Evolutionary conservation across 2,797 vertebrate species (phyloP).

Genomic region (Lepus townsendii): DNA sequence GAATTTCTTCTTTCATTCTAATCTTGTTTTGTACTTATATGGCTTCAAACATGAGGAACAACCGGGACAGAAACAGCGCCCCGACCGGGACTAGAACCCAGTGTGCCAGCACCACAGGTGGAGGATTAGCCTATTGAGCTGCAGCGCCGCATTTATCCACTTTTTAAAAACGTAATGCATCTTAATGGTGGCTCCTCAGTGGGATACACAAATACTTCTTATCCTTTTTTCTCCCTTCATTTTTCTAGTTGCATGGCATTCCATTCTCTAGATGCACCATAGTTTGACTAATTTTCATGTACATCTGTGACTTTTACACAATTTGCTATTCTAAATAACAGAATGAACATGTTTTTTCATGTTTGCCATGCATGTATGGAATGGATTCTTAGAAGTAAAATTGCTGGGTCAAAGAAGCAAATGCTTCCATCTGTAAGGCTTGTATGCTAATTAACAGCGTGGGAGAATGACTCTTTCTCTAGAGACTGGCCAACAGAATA

Average conservation of each 20-base stretch:
- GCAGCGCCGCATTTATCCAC: neutral
- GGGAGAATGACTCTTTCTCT: neutral
- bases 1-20: conserved; percentile 6
- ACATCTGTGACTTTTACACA: neutral
- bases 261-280: neutral
- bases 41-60: neutral
- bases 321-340: conserved; percentile 37
- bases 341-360: neutral
- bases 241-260: conserved; percentile 23
- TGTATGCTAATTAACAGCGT: neutral
- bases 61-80: too few relatives aligned
- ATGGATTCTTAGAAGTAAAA: neutral
- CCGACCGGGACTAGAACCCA: too few relatives aligned
- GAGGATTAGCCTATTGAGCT: too few relatives aligned
- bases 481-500: neutral
- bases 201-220: neutral
- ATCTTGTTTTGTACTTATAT: conserved; percentile 11
- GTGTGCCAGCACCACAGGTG: too few relatives aligned
- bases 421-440: neutral
- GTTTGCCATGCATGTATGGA: neutral
- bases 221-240: neutral
- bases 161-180: neutral
- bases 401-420: conserved; percentile 8
- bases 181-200: neutral
- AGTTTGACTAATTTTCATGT: neutral